Percentiles rank a stretch among this genome's conserved stretches.
These are phyloP conservation scores for Osedax fenrisi DNA, from an alignment of 2,888 invertebrate genomes.

Conservation along the genomic window DNA sequence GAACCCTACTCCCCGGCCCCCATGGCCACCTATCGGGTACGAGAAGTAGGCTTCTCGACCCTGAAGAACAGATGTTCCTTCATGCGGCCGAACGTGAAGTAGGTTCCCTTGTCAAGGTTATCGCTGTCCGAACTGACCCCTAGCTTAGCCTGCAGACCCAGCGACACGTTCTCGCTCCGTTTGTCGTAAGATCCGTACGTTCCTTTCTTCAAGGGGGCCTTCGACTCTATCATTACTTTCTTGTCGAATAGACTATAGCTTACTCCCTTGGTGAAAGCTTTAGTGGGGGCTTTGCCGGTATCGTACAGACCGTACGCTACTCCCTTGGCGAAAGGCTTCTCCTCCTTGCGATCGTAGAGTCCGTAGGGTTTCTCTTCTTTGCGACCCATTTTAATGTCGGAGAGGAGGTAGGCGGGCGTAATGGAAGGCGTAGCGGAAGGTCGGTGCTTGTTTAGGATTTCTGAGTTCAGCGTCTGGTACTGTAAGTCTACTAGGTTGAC, in stretches of 20 bases:
- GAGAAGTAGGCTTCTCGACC: no score
- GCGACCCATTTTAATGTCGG: no score
- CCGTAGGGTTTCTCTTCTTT: neutral
- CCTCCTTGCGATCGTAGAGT: neutral
- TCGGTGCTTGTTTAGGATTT: no score
- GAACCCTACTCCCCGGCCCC: no score
- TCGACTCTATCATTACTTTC: neutral
- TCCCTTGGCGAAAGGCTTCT: neutral
- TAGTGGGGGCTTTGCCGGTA: neutral
- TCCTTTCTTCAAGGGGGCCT: neutral
- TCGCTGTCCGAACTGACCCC: neutral
- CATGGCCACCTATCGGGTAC: no score
- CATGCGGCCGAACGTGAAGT: neutral
- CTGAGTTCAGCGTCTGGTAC: no score
- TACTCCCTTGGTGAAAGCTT: neutral
- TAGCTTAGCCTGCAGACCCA: neutral
- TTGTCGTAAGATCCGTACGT: neutral
- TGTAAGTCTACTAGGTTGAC: no score
- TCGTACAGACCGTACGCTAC: neutral
- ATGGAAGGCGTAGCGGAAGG: no score
- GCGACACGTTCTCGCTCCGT: neutral
- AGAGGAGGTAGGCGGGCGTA: no score
- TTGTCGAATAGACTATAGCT: neutral
- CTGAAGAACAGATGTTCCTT: neutral
- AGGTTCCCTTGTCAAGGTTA: neutral